These are phyloP conservation scores for Remorina albescens DNA, from an alignment of 2,797 vertebrate species.

Conservation along the genomic window DNA sequence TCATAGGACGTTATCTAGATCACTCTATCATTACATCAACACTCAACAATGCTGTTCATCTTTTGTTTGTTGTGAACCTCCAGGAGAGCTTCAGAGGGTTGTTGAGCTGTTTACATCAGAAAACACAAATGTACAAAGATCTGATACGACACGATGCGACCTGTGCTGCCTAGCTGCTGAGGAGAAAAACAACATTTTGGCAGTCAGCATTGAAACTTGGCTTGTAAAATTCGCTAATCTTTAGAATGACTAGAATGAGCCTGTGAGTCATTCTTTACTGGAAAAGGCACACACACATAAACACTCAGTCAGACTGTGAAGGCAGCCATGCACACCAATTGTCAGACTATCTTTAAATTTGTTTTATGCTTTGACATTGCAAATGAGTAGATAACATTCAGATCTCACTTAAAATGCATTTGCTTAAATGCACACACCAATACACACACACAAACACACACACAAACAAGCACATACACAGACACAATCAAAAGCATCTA, in stretches of 20 bases:
- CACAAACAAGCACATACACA: too few relatives aligned
- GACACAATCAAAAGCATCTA: too few relatives aligned
- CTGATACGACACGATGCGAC: slow-evolving; percentile 28
- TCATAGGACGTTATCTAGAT: not conserved
- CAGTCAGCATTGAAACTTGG: slow-evolving; percentile 28
- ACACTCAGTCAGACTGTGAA: slow-evolving; percentile 9
- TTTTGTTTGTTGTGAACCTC: not conserved
- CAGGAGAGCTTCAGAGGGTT: too few relatives aligned
- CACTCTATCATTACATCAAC: not conserved
- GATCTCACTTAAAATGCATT: slow-evolving; percentile 10
- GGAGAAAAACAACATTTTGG: slow-evolving; percentile 18
- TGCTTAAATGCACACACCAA: not conserved
- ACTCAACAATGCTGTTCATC: not conserved
- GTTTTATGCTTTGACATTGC: slow-evolving; percentile 8
- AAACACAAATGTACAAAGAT: slow-evolving; percentile 16
- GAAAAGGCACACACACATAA: slow-evolving; percentile 45
- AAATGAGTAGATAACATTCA: not conserved
- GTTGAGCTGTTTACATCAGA: not conserved
- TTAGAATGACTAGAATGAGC: slow-evolving; percentile 41
- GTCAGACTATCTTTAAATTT: slow-evolving; percentile 32
- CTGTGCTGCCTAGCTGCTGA: slow-evolving; percentile 16
- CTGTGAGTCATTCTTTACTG: slow-evolving; percentile 70
- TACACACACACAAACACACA: not conserved
- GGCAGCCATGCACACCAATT: not conserved
- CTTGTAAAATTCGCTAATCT: slow-evolving; percentile 57